A percentile compares a stretch with the other conserved stretches of the same genome.
Conservation (phyloP, 1,140 invertebrate species). For the Ganaspis sp. region DNA sequence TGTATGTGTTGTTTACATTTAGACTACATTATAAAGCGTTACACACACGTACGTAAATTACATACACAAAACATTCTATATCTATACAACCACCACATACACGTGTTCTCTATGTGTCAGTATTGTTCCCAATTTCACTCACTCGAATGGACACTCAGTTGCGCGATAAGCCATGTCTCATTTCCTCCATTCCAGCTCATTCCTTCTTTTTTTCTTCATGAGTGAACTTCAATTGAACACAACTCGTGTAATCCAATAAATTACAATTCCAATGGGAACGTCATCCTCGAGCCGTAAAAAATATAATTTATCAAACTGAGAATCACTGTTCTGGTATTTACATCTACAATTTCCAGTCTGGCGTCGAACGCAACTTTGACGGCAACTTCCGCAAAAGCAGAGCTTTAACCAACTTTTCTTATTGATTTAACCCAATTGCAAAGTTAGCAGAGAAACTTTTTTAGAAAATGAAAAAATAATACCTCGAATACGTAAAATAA, state of each 20-base stretch:
- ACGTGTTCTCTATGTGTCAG: too few species aligned
- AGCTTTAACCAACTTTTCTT: neutral
- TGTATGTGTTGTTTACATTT: too few species aligned
- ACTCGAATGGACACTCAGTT: neutral
- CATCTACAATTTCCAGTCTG: neutral
- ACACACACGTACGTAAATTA: too few species aligned
- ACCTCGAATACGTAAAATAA: too few species aligned
- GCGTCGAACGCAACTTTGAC: neutral
- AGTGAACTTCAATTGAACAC: neutral
- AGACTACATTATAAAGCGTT: too few species aligned
- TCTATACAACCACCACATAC: too few species aligned
- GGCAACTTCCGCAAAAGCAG: neutral
- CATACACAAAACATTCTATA: too few species aligned
- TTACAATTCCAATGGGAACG: neutral
- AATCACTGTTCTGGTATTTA: neutral
- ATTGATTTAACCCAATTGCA: neutral
- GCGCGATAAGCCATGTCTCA: conserved; percentile 4
- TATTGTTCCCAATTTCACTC: neutral
- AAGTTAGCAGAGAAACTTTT: neutral
- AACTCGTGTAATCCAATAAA: neutral
- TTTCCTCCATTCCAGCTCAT: neutral
- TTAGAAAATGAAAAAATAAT: neutral
- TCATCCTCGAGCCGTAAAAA: too few species aligned
- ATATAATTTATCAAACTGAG: neutral
- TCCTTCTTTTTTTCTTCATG: neutral